Conservation (phyloP, 2,113 vertebrate genomes). For the Strigops habroptila region DNA sequence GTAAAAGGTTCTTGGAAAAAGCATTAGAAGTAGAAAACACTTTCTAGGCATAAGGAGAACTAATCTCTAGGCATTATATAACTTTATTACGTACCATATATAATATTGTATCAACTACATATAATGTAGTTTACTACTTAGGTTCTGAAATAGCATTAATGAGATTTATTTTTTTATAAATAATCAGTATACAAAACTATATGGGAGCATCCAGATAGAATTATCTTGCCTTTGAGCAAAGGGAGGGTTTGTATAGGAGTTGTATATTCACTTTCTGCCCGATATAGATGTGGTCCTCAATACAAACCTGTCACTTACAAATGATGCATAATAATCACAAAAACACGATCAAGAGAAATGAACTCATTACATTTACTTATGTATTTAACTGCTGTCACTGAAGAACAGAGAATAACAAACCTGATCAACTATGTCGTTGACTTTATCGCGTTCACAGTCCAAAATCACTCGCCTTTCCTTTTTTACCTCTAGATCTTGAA, state of each 20-base stretch:
- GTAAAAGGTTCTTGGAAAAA: not conserved
- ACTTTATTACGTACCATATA: not conserved
- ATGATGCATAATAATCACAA: not conserved
- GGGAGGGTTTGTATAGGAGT: not conserved
- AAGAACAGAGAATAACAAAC: conserved; percentile 72
- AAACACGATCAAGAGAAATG: not conserved
- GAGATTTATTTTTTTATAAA: not conserved
- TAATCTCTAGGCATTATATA: not conserved
- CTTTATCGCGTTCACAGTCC: conserved; percentile 98
- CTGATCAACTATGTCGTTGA: conserved; percentile 99
- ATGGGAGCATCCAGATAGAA: not conserved
- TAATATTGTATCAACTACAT: not conserved
- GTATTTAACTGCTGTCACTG: not conserved
- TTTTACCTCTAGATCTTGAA: conserved; percentile 96
- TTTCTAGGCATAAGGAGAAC: not conserved
- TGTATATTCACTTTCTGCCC: not conserved
- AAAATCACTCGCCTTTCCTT: conserved; percentile 95
- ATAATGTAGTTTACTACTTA: not conserved
- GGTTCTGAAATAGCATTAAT: not conserved
- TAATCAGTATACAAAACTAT: not conserved
- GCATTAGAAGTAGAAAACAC: not conserved
- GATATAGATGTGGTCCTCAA: not conserved
- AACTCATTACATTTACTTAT: not conserved
- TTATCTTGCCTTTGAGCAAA: not conserved
- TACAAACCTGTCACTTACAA: not conserved